Evolutionary conservation across 2,113 vertebrate genomes (phyloP).

Genomic region (Zosterops borbonicus): DNA sequence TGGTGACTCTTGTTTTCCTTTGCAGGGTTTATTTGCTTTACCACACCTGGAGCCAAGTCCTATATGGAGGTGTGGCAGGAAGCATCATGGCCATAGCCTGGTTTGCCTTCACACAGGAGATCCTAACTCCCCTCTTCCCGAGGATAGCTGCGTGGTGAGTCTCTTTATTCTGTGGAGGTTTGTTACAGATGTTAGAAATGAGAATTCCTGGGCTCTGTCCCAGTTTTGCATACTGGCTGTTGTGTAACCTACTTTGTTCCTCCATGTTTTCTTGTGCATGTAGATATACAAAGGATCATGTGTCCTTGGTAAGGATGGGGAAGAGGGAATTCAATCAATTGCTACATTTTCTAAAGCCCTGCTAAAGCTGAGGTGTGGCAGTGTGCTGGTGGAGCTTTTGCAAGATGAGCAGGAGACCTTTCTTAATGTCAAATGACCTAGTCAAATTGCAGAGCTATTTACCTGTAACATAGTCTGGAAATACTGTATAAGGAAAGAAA

Average conservation of each 20-base stretch:
- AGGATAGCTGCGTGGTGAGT: constrained; percentile 97
- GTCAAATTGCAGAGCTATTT: background rate
- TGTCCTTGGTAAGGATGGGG: background rate
- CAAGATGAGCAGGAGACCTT: background rate
- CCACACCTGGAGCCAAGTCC: constrained; percentile 96
- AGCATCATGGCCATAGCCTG: constrained; percentile 87
- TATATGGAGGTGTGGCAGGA: constrained; percentile 90
- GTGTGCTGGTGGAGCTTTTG: background rate
- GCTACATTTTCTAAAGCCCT: background rate
- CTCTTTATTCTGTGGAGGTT: background rate
- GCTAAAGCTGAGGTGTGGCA: background rate
- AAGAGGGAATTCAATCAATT: background rate
- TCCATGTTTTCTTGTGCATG: background rate
- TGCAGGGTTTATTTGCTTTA: constrained; percentile 95
- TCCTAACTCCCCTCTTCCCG: constrained; percentile 95
- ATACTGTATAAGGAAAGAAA: background rate
- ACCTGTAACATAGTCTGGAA: background rate
- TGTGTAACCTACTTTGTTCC: background rate
- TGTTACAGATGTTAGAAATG: background rate
- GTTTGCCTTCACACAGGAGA: constrained; percentile 96
- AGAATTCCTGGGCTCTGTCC: background rate
- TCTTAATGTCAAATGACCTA: background rate
- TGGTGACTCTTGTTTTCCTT: constrained; percentile 11
- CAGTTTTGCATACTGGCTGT: background rate
- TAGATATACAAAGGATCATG: background rate